Evolutionary conservation across 2,888 invertebrate genomes (phyloP), one percentile per base, ranked within the genome.

Genomic region (Masnerella sp.): DNA sequence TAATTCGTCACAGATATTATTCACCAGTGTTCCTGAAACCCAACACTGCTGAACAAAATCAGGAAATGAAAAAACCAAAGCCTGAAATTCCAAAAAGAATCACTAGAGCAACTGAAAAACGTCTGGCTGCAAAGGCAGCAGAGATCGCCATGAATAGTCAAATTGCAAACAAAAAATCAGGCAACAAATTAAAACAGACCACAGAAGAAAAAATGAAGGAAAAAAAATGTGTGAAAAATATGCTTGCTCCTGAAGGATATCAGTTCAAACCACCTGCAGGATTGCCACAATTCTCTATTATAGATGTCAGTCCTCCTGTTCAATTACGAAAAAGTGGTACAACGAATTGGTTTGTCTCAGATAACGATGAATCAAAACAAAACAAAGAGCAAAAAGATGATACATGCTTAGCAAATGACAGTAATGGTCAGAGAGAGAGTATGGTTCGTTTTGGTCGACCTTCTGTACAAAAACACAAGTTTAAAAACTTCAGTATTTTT

Each of bases 201-300:
- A 14, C 28, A 17, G 17, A 14, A 17, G 58, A 72, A 15, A 43
- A 30, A 4, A 7, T 22, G 5, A 40, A 65, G 7, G 8, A 59
- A n/a, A 59, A 18, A 2, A 0, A 42, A 12, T 59, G n/a, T 38
- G 32, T 17, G 1, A 43, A 82, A 82, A 47, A 82, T 28, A 89
- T 89, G 0, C 90, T 91, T 85, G 91, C 91, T 7, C 91, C 91
- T 0, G 82, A 81, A 58, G 88, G 90, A 86, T 89, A 91, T 11
- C 75, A 83, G 8, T 91, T 92, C 78, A 88, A 86, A 77, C 87
- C 90, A 2, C 91, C 91, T 0, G 67, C 81, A 5, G 85, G 79
- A 0, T 22, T 83, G 7, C 14, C 54, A 0, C 47, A 71, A 2
- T 61, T 83, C 14, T 81, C 82, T 9, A 40, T 84, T 40, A 82